These are phyloP conservation scores for Eutrigla gurnardus DNA, from an alignment of 2,797 vertebrate genomes.

Conservation along the genomic window DNA sequence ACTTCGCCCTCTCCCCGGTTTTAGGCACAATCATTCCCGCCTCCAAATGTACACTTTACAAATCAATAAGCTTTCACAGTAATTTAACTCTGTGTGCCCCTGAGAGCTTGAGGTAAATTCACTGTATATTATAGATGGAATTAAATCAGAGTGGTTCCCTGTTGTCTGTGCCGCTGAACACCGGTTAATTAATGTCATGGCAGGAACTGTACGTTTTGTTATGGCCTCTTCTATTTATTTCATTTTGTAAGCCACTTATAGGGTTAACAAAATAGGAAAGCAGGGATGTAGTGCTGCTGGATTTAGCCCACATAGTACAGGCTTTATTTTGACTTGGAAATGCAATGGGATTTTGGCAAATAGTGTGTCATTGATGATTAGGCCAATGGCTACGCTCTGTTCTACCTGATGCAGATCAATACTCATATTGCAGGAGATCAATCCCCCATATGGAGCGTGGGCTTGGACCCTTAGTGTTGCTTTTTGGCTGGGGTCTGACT, in stretches of 20 bases:
- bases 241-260: neutral
- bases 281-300: neutral
- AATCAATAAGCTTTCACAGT: constrained; percentile 80
- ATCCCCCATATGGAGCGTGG: constrained; percentile 50
- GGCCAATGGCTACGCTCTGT: constrained; percentile 47
- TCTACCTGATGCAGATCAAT: constrained; percentile 72
- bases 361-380: constrained; percentile 58
- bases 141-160: constrained; percentile 37
- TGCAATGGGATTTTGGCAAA: constrained; percentile 46
- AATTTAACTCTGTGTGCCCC: constrained; percentile 69
- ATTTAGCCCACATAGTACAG: constrained; percentile 8
- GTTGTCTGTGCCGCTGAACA: constrained; percentile 24
- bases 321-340: constrained; percentile 37
- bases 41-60: constrained; percentile 67
- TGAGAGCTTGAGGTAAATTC: constrained; percentile 59
- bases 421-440: constrained; percentile 65
- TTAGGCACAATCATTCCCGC: constrained; percentile 44
- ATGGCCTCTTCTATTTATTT: constrained; percentile 10
- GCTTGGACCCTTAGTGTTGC: constrained; percentile 22
- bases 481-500: constrained; percentile 28
- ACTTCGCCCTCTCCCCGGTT: constrained; percentile 37
- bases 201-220: neutral
- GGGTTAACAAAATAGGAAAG: neutral
- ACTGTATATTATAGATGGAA: constrained; percentile 30
- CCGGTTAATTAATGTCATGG: constrained; percentile 34